Base-by-base conservation (phyloP, 2,113 vertebrate species). In the Manacus vitellinus region DNA sequence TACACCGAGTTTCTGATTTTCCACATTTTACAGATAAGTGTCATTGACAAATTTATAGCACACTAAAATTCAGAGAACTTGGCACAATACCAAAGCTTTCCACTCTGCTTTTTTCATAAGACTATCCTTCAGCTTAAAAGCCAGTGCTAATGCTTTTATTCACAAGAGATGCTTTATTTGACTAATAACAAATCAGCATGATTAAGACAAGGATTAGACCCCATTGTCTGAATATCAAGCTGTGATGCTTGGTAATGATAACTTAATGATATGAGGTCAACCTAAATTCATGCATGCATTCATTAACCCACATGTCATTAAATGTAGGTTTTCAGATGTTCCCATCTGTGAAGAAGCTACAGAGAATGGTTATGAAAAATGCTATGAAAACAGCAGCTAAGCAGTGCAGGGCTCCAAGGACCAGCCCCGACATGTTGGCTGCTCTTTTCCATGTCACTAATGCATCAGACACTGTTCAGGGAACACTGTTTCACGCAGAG, bases 1-100 rank as follows among this genome's bases (percentile, higher is more conserved):
- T 27, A 31, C 1, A 3, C 21, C 0, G 0, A 62, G 55, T 41
- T 62, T 74, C 9, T 35, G 27, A 59, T 88, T 77, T 59, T 46
- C 46, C 33, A 35, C 14, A 6, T 73, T 59, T 56, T 28, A 44
- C 28, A 77, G 35, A 25, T 43, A 30, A 8, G 13, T 37, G 20
- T 43, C 52, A 92, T 77, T 5, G 10, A 65, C 33, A 67, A 71
- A 27, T 71, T 72, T 24, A 14, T 4, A 76, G 41, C 49, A 88
- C 58, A 59, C 24, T 82, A 23, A 88, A 84, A 80, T 18, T 67
- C 51, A 83, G 28, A 87, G 25, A 88, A 74, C 25, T 46, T 43
- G 9, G 15, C 37, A 59, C 20, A 63, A 16, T 23, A 75, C 22
- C 52, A 88, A 75, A 68, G 66, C 39, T 78, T 88, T 83, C 49